Evolutionary conservation across 2,797 vertebrate genomes (phyloP), one percentile per base, ranked within the genome.

Genomic region (Centropyge bicolor): DNA sequence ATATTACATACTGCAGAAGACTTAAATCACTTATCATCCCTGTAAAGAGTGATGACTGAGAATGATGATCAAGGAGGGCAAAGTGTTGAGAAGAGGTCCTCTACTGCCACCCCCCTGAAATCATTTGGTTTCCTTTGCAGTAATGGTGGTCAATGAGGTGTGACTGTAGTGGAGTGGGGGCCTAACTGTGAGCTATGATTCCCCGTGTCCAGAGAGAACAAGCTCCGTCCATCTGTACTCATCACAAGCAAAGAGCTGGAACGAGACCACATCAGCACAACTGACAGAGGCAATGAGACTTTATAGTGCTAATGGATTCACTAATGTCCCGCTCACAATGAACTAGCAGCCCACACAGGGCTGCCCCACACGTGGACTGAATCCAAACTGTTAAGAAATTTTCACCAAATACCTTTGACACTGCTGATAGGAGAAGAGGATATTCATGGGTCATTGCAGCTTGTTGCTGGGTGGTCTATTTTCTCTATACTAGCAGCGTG

Each of bases 211-310:
- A 72, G 73, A 68, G 83, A 90, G 84, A 89, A 87, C 86, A 83
- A 83, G 85, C 86, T 83, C 83, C 51, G 88, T 93, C 90, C 92
- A 92, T 89, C 90, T 91, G 91, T 92, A 91, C 90, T 92, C 90
- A 92, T 94, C 87, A 80, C 78, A 64, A 70, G 79, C 87, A 75
- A 75, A 89, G 89, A 88, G 85, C 84, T 85, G 86, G 88, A 93
- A 90, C 83, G 80, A 86, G 83, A 91, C 86, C 86, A 85, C 89
- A 94, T 93, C 94, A 94, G 93, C 94, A 93, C 89, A 94, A 90
- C 90, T 91, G 92, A 93, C 89, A 86, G 79, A 85, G 83, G 85
- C 87, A 85, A 94, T 90, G 90, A 92, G 88, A 92, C 90, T 94
- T 94, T 91, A 93, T 92, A 74, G 74, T 76, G 20, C 84, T 82